A percentile compares a stretch with the other conserved stretches of the same genome.
Conservation (phyloP, 1,140 invertebrate genomes). For the Saccostrea cuccullata region DNA sequence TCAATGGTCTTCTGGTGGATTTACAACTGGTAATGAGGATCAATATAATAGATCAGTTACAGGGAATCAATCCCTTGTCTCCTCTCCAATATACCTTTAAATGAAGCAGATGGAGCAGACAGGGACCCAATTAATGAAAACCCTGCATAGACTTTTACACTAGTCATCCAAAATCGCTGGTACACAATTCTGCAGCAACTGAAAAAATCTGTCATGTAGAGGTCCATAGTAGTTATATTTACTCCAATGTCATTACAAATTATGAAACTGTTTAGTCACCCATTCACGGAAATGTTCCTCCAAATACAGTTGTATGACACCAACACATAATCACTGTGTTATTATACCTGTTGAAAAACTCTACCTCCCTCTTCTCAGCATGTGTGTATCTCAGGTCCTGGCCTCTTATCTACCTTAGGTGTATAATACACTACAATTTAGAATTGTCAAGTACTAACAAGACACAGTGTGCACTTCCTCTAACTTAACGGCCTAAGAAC, state of each 20-base stretch:
- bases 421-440: neutral
- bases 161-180: neutral
- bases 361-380: neutral
- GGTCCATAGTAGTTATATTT: neutral
- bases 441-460: constrained; percentile 31
- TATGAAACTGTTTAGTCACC: neutral
- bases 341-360: constrained; percentile 13
- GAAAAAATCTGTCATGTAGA: neutral
- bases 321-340: neutral
- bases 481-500: neutral
- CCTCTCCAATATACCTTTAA: neutral
- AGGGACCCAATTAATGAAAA: neutral
- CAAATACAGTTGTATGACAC: neutral
- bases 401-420: constrained; percentile 16
- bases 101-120: constrained; percentile 1
- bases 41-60: constrained; percentile 19
- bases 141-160: neutral
- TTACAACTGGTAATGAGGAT: constrained; percentile 9
- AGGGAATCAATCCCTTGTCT: neutral
- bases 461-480: neutral
- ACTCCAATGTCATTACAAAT: neutral
- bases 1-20: neutral
- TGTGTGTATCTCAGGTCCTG: neutral
- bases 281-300: neutral
- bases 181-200: neutral